phyloP scores from a whole-genome alignment of 2,888 invertebrate genomes.

The Scrobipalpa costella region DNA sequence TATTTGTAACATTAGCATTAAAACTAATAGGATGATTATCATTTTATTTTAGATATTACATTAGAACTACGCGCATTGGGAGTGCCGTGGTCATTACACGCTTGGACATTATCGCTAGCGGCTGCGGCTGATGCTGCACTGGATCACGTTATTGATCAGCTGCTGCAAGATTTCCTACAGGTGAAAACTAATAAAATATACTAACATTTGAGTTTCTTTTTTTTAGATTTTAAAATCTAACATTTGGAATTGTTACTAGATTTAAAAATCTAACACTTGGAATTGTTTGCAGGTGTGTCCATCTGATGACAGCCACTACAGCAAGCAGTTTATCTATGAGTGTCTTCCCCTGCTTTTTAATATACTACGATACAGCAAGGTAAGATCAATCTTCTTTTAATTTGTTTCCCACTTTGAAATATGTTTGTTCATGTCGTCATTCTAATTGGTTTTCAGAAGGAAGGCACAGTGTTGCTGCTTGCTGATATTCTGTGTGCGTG shows the following conservation, averaged over 20 bases:
- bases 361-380: constrained; percentile 94
- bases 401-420: background rate
- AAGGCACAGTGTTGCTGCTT: constrained; percentile 91
- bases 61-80: constrained; percentile 92
- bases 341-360: constrained; percentile 94
- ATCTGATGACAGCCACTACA: constrained; percentile 88
- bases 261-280: too few species aligned
- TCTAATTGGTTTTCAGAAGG: constrained; percentile 84
- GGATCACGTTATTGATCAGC: constrained; percentile 92
- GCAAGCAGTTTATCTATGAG: constrained; percentile 93
- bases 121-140: constrained; percentile 92
- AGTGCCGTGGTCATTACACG: constrained; percentile 95
- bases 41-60: constrained; percentile 86
- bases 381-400: constrained; percentile 51
- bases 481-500: constrained; percentile 95
- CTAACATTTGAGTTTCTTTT: background rate
- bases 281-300: constrained; percentile 84
- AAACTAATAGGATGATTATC: background rate
- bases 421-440: too few species aligned
- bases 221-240: too few species aligned
- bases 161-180: constrained; percentile 93
- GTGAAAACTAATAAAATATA: constrained; percentile 38
- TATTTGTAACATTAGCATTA: background rate
- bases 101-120: constrained; percentile 94
- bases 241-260: too few species aligned